Evolutionary conservation across 2,888 invertebrate species (phyloP).

Genomic region (Cyrtodaria siliqua): DNA sequence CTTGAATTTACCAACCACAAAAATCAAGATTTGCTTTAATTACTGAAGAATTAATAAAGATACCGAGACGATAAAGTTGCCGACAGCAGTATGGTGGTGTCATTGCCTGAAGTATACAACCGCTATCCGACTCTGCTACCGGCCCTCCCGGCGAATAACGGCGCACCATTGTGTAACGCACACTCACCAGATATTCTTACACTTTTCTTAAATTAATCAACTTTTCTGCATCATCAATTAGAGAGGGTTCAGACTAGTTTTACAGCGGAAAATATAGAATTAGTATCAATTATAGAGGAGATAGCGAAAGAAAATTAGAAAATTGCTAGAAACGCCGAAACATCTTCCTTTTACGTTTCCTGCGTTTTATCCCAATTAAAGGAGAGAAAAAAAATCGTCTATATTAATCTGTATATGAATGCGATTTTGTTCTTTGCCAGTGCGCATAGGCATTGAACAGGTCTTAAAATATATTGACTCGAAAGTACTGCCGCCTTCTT

Average conservation of each 20-base stretch:
- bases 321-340: slow-evolving; percentile 5
- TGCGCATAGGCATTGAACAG: neutral
- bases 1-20: slow-evolving; percentile 3
- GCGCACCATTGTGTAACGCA: slow-evolving; percentile 54
- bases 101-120: slow-evolving; percentile 7
- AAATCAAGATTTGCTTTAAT: slow-evolving; percentile 5
- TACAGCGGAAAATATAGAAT: neutral
- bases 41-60: slow-evolving; percentile 13
- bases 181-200: slow-evolving; percentile 35
- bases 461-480: no score
- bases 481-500: no score
- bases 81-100: neutral
- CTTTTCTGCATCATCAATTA: slow-evolving; percentile 50
- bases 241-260: neutral
- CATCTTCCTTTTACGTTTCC: neutral
- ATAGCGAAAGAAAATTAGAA: slow-evolving; percentile 20
- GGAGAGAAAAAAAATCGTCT: no score
- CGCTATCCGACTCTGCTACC: neutral
- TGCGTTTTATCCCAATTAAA: no score
- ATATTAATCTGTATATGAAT: neutral
- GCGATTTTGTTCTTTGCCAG: neutral
- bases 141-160: slow-evolving; percentile 24
- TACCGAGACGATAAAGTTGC: slow-evolving; percentile 6
- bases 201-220: slow-evolving; percentile 57
- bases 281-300: neutral